These are phyloP conservation scores for Caenorhabditis japonica DNA, from an alignment of 2,888 invertebrate genomes.

Conservation along the genomic window DNA sequence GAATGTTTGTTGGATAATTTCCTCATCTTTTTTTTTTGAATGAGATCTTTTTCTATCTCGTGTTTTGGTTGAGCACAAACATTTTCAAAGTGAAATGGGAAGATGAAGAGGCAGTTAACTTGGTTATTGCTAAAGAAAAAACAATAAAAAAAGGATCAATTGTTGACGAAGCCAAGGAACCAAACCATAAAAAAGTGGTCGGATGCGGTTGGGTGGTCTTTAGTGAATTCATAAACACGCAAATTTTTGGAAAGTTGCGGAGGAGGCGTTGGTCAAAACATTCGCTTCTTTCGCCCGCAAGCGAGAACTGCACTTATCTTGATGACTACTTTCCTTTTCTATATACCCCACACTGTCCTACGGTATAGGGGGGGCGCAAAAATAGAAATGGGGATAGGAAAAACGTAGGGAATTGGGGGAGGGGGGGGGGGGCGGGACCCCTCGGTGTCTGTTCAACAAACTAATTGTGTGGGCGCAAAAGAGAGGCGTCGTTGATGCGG, in stretches of 20 bases:
- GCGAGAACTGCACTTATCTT: constrained; percentile 39
- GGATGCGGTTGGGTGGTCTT: constrained; percentile 11
- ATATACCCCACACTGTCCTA: constrained; percentile 12
- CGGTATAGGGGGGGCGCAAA: constrained; percentile 51
- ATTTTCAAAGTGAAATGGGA: constrained; percentile 12
- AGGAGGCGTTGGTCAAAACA: constrained; percentile 18
- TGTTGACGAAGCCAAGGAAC: constrained; percentile 1
- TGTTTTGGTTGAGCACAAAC: not conserved
- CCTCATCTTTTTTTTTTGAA: too few species aligned
- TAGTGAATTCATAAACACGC: constrained; percentile 4
- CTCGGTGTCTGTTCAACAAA: too few species aligned
- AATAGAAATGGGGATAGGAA: constrained; percentile 13
- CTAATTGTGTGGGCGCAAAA: too few species aligned
- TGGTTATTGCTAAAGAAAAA: constrained; percentile 21
- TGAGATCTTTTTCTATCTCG: too few species aligned
- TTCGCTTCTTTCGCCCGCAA: constrained; percentile 1
- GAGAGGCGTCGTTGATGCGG: too few species aligned
- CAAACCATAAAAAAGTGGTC: constrained; percentile 1
- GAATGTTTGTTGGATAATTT: constrained; percentile 31
- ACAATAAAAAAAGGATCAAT: constrained; percentile 13
- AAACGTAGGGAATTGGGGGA: too few species aligned
- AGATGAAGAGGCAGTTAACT: constrained; percentile 3
- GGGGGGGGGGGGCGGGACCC: too few species aligned
- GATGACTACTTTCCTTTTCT: constrained; percentile 16
- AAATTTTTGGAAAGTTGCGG: not conserved